Percentiles rank a stretch among this genome's conserved stretches.
phyloP scores from a whole-genome alignment of 2,797 vertebrate species.

The Thamnophis elegans region DNA sequence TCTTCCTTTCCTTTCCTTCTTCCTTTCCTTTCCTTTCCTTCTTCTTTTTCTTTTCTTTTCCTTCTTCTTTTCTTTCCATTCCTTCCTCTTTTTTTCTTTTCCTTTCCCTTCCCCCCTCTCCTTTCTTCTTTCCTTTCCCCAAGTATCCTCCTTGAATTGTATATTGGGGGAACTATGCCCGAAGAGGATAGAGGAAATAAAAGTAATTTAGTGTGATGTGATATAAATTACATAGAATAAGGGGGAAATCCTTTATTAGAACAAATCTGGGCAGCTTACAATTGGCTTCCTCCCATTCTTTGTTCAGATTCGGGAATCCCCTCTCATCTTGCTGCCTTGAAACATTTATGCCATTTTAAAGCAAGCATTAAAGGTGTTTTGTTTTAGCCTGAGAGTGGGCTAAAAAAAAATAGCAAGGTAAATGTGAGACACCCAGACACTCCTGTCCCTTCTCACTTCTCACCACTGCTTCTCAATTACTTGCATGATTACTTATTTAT shows the following conservation, averaged over 20 bases:
- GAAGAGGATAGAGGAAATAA: neutral
- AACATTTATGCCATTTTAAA: neutral
- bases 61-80: neutral
- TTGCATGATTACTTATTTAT: neutral
- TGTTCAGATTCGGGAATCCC: neutral
- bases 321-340: neutral
- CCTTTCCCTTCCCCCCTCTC: rapidly evolving
- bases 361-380: neutral
- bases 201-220: neutral
- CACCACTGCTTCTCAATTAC: neutral
- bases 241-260: neutral
- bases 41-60: rapidly evolving
- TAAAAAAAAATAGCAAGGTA: neutral
- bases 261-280: neutral
- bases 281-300: neutral
- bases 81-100: rapidly evolving
- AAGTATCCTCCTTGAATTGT: neutral
- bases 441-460: neutral
- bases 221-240: neutral
- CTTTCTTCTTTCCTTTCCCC: neutral
- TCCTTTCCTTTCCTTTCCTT: neutral
- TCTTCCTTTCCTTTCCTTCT: too few relatives aligned
- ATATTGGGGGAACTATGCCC: neutral
- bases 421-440: neutral
- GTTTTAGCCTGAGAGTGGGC: neutral